Percentiles rank a stretch among this genome's conserved stretches.
Conservation (phyloP, 2,888 invertebrate species). For the Meghimatium bilineatum region DNA sequence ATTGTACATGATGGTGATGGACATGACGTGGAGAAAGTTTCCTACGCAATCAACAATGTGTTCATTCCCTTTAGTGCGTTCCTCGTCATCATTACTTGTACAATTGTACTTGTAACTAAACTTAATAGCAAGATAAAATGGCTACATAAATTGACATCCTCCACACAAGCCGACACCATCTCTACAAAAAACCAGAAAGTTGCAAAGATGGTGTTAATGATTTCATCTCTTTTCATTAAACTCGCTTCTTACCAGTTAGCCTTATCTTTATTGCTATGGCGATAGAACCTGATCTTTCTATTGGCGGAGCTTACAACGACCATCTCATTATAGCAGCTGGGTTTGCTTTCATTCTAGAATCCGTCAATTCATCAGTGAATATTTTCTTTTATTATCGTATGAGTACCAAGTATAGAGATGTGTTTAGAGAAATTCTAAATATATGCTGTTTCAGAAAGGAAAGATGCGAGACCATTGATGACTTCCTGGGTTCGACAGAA, state of each 20-base stretch:
- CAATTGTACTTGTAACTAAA: background rate
- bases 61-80: background rate
- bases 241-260: background rate
- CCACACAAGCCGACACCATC: background rate
- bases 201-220: background rate
- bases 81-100: background rate
- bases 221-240: background rate
- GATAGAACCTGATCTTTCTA: background rate
- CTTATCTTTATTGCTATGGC: background rate
- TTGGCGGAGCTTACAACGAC: background rate
- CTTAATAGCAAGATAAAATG: background rate
- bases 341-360: background rate
- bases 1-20: background rate
- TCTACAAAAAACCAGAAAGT: conserved; percentile 1
- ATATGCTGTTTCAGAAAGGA: too few relatives aligned
- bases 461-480: too few relatives aligned
- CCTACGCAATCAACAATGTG: background rate
- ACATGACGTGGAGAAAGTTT: background rate
- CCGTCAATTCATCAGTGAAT: conserved; percentile 8
- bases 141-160: background rate
- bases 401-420: conserved; percentile 4
- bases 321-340: background rate
- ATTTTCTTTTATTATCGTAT: conserved; percentile 16
- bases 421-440: background rate
- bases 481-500: too few relatives aligned